Conservation (phyloP, 2,888 invertebrate genomes). For the Ophioninae sp. region DNA sequence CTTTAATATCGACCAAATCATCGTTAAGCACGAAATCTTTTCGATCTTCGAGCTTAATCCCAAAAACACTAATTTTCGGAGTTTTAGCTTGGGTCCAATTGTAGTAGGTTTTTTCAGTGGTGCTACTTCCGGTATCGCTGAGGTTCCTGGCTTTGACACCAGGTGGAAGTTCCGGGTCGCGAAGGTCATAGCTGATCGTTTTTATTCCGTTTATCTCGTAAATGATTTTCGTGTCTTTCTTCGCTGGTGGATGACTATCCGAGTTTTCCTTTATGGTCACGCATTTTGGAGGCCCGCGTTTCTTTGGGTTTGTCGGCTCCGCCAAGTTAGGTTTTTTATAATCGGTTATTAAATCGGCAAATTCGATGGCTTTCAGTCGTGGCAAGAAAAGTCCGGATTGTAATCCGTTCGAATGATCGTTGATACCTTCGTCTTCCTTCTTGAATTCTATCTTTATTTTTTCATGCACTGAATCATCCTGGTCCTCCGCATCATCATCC, state of each 20-base stretch:
- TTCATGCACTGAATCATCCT: conserved; percentile 8
- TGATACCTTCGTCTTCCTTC: neutral
- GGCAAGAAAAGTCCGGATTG: conserved; percentile 28
- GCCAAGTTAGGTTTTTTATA: neutral
- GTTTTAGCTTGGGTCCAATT: conserved; percentile 25
- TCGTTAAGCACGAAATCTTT: neutral
- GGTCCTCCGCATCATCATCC: neutral
- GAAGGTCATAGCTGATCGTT: conserved; percentile 70
- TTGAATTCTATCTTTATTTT: conserved; percentile 21
- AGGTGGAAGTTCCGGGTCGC: conserved; percentile 44
- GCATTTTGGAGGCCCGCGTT: neutral
- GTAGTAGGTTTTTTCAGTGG: neutral
- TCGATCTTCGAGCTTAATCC: conserved; percentile 18
- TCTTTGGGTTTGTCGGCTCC: neutral
- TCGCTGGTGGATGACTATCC: neutral
- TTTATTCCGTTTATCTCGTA: conserved; percentile 68
- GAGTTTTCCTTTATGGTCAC: neutral
- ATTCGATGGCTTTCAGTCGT: conserved; percentile 43
- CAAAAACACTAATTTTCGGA: conserved; percentile 22
- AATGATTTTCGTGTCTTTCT: conserved; percentile 55
- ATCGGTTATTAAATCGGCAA: conserved; percentile 37
- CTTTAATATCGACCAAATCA: neutral
- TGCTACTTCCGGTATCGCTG: conserved; percentile 64
- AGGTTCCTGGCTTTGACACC: conserved; percentile 61
- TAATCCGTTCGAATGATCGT: neutral